These are phyloP conservation scores for Eupithecia subumbrata DNA, from an alignment of 2,888 invertebrate genomes.

Conservation along the genomic window DNA sequence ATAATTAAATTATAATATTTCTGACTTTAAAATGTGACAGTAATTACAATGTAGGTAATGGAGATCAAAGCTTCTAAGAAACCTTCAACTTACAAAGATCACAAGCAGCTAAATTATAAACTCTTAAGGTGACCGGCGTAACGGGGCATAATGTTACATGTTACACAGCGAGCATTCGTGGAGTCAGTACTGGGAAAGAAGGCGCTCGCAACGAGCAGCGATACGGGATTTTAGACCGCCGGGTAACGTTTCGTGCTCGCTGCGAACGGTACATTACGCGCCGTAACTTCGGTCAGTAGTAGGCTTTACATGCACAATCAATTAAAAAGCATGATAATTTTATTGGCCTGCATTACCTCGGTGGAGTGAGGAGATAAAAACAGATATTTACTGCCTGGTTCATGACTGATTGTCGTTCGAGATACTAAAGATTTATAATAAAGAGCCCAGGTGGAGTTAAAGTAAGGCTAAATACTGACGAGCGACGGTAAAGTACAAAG, in stretches of 20 bases:
- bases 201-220: background rate
- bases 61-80: background rate
- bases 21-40: background rate
- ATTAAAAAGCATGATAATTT: constrained; percentile 14
- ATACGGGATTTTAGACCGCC: background rate
- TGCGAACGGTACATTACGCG: background rate
- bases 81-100: constrained; percentile 5
- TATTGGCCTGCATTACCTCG: constrained; percentile 12
- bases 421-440: constrained; percentile 32
- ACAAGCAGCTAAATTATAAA: background rate
- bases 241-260: background rate
- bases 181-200: background rate
- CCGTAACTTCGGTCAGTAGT: background rate
- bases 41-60: background rate
- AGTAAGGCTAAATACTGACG: background rate
- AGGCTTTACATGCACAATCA: background rate
- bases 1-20: background rate
- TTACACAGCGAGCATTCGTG: background rate
- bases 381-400: constrained; percentile 31
- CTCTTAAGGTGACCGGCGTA: background rate
- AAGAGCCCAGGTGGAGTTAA: background rate
- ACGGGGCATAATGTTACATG: background rate
- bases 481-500: background rate
- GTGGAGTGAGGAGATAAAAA: constrained; percentile 25
- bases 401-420: constrained; percentile 31